Evolutionary conservation across 2,888 invertebrate genomes (phyloP).

Genomic region (Ormia ochracea): DNA sequence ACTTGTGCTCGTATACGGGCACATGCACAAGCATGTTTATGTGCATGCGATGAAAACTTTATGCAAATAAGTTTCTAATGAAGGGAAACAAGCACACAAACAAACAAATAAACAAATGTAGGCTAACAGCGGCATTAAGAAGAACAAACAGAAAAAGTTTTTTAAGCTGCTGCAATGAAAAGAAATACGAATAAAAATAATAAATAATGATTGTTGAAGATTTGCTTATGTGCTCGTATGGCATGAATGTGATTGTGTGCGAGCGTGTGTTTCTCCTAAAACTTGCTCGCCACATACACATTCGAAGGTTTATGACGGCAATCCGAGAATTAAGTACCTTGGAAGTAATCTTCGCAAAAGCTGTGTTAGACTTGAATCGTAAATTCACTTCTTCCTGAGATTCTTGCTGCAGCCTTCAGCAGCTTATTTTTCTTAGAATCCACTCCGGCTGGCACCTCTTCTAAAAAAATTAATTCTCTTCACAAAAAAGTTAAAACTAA

Average conservation of each 20-base stretch:
- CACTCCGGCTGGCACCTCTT: too few species aligned
- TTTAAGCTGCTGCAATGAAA: constrained; percentile 11
- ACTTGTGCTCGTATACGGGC: constrained; percentile 3
- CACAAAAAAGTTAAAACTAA: too few species aligned
- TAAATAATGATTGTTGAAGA: constrained; percentile 49
- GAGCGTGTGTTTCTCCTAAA: neutral
- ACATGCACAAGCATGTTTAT: neutral
- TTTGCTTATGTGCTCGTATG: constrained; percentile 2
- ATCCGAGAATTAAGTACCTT: neutral
- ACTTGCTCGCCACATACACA: neutral
- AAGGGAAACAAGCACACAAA: constrained; percentile 22
- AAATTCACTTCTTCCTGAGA: too few species aligned
- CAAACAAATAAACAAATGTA: constrained; percentile 3
- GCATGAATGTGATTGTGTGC: neutral
- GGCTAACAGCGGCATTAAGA: constrained; percentile 26
- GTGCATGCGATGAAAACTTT: constrained; percentile 25
- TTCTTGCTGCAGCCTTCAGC: too few species aligned
- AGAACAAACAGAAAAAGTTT: neutral
- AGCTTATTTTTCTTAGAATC: too few species aligned
- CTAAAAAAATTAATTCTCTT: too few species aligned
- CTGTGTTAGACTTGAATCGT: too few species aligned
- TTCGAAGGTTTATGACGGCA: neutral
- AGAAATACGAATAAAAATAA: constrained; percentile 29
- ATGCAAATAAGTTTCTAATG: constrained; percentile 56
- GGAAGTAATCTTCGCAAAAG: too few species aligned